Base-by-base conservation (phyloP, 2,888 invertebrate species). In the Lathronympha strigana region DNA sequence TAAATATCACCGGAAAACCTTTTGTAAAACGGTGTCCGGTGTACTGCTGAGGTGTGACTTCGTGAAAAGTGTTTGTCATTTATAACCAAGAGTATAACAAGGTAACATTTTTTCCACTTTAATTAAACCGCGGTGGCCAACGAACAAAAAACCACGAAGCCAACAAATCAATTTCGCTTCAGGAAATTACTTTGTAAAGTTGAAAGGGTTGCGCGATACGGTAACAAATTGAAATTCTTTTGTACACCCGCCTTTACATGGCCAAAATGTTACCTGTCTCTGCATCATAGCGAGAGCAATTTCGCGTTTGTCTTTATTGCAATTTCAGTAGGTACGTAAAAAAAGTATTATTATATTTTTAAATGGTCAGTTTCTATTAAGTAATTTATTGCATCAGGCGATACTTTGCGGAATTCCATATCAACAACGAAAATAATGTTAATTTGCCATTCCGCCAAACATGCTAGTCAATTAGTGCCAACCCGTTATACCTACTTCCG, bases 191-290 rank as follows among this genome's bases (percentile, higher is more conserved):
- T 88, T 88, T 87, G 87, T 83, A 84, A 87, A 87, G 82, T 87
- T 87, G 86, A 87, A 87, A 85, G 87, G 86, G 88, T 88, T 85
- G 77, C 75, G 81, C 87, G 85, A 88, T 88, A 88, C 86, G 80
- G 80, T 77, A 85, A 84, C 86, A 89, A 90, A 90, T 89, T 90
- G 90, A 90, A 91, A 91, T 91, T 91, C 90, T 90, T 90, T 90
- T 89, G 87, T 88, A 76, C 77, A 71, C 79, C 74, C 78, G 82
- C 89, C 85, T 89, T 88, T 85, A 85, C 85, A 86, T 85, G 87
- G 81, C 83, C 86, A 77, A 84, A 87, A 83, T 82, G 86, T 78
- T 88, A 88, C 90, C 88, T 86, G 86, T 81, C 77, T 79, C 79
- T 78, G 80, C 82, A 78, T 83, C 83, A 83, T 83, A 80, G 77